Evolutionary conservation across 64 coral and sea anemone species (phyloP), one percentile per base, ranked within the genome.

Genomic region (Trachythela sp.): DNA sequence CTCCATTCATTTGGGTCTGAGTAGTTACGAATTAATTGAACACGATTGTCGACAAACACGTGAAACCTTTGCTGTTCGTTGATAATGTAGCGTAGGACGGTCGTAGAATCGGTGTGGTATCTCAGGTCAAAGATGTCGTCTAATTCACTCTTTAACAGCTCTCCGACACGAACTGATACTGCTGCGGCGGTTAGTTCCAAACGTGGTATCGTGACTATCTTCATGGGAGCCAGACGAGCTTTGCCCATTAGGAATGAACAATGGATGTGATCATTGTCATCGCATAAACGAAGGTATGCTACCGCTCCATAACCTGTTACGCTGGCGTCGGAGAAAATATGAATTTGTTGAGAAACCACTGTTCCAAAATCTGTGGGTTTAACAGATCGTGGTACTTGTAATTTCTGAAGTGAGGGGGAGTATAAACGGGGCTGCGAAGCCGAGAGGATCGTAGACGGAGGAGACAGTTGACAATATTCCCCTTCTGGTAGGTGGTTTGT

Each of bases 401-500:
- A 80, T 22, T 80, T 80, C 75, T 80, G 27, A 39, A 80, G 75
- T 35, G 33, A 36, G 35, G 26, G 75, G 75, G 15, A 80, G 32
- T 80, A 37, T 15, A 37, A 80, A 80, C 33, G 75, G 75, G 33
- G 75, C 75, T 80, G 14, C 75, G 32, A 80, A 80, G 20, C 75
- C 75, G 1, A 80, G 75, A 80, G 75, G 75, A 37, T 80, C 75
- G 8, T 80, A 80, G 75, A 80, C 75, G 33, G 75, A 80, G 75
- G 75, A 80, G 33, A 80, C 33, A 80, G 75, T 80, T 38, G 75
- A 80, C 20, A 80, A 37, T 80, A 80, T 80, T 80, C 75, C 75
- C 34, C 75, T 80, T 80, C 75, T 80, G 9, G 75, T 80, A 36
- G 20, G 75, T 8, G 75, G 32, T 80, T 80, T 80, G 32, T 80